Conservation (phyloP, 1,140 invertebrate species). For the Drepana arcuata region DNA sequence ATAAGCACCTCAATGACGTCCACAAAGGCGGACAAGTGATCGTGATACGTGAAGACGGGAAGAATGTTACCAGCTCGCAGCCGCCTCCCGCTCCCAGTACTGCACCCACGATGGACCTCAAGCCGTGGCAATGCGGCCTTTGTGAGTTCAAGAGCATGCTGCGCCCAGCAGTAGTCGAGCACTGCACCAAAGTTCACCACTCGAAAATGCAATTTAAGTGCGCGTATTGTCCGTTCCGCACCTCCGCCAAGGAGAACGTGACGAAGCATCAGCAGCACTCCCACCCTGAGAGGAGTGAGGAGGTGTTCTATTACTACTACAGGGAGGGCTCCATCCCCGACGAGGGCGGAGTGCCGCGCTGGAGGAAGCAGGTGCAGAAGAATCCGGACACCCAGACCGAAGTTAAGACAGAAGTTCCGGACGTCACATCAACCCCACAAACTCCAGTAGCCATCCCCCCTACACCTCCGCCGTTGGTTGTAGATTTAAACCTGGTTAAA, state of each 20-base stretch:
- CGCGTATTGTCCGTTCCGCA: constrained; percentile 74
- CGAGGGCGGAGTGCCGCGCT: constrained; percentile 37
- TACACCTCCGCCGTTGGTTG: background rate
- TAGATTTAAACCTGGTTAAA: constrained; percentile 45
- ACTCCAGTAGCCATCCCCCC: background rate
- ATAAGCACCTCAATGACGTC: constrained; percentile 77
- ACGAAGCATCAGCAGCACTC: constrained; percentile 69
- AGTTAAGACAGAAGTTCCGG: constrained; percentile 30
- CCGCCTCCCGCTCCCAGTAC: constrained; percentile 8
- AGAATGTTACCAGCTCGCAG: too few species aligned
- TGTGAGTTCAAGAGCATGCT: constrained; percentile 76
- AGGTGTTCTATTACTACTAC: constrained; percentile 55
- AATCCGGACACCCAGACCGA: constrained; percentile 8
- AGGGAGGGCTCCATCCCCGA: constrained; percentile 39
- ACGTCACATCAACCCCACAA: constrained; percentile 1
- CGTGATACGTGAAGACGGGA: constrained; percentile 73
- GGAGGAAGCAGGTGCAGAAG: constrained; percentile 41
- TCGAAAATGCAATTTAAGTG: constrained; percentile 80
- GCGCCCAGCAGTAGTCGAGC: constrained; percentile 74
- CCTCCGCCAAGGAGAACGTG: constrained; percentile 71
- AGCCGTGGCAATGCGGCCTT: constrained; percentile 80
- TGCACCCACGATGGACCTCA: constrained; percentile 65
- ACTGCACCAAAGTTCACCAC: constrained; percentile 73
- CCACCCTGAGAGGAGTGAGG: constrained; percentile 30
- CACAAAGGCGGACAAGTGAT: constrained; percentile 74